Evolutionary conservation across 2,113 vertebrate genomes (phyloP), one percentile per base, ranked within the genome.

Genomic region (Cyanoramphus novaezelandiae): DNA sequence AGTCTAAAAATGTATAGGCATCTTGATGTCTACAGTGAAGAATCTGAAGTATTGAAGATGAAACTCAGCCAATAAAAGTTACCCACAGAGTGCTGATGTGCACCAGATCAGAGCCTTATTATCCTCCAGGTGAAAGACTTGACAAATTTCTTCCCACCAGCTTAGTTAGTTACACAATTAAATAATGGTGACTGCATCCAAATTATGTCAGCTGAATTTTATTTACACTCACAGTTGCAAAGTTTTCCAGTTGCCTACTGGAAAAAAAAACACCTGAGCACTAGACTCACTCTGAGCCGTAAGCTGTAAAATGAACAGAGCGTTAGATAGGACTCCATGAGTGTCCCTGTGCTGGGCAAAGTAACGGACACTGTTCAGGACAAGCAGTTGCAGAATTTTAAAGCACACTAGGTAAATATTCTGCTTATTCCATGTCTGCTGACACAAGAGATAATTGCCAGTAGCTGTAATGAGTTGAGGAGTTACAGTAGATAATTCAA

Each of bases 371-470:
- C 25, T 0, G 0, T 70, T 57, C 52, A 84, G 74, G 37, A 78
- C 44, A 84, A 71, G 64, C 6, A 3, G 9, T 41, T 92, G 65
- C 82, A 74, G 72, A 89, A 79, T 78, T 88, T 86, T 82, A 92
- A 97, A 96, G 83, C 82, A 57, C 52, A 68, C n/a, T 20, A 33
- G 91, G 88, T 96, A 95, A 97, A 95, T 94, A 94, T 55, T 86
- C 79, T 33, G 31, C 69, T 79, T 95, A 53, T 70, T 79, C 72
- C n/a, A 43, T 94, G 68, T 64, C 90, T 91, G 80, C 77, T 82
- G 81, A 82, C 86, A 81, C 44, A 74, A 71, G 53, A 75, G 77
- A 78, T 90, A 93, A 90, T 94, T 97, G 63, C 83, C 72, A 91
- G 80, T 71, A 88, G 68, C 83, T 82, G 74, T 65, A 84, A 86